phyloP scores from a whole-genome alignment of 1,140 invertebrate species.

The Aphelinus certus region DNA sequence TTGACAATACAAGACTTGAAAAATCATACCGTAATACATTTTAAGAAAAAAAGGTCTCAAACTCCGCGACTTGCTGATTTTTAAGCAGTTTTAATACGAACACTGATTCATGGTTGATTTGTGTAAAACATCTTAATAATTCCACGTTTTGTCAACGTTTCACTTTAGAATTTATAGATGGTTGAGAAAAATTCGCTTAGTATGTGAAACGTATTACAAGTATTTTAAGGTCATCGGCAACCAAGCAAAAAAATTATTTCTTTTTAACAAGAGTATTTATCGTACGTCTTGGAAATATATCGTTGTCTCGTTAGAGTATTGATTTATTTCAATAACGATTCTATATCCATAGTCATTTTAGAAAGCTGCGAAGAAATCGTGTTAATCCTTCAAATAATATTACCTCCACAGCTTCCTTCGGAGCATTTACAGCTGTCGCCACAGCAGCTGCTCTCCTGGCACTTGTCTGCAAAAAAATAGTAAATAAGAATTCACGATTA shows the following conservation, averaged over 20 bases:
- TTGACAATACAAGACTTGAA: not conserved
- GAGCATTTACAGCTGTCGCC: conserved; percentile 58
- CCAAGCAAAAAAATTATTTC: too few species aligned
- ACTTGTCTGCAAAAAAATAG: conserved; percentile 50
- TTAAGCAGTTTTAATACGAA: too few species aligned
- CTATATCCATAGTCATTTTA: conserved; percentile 3
- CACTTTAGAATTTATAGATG: too few species aligned
- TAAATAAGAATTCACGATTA: conserved; percentile 8
- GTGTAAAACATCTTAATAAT: too few species aligned
- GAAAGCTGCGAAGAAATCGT: too few species aligned
- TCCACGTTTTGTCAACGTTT: too few species aligned
- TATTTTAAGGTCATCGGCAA: not conserved
- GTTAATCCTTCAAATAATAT: not conserved
- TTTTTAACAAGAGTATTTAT: too few species aligned
- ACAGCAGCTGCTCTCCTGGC: conserved; percentile 54
- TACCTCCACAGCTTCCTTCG: conserved; percentile 53
- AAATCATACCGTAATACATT: not conserved
- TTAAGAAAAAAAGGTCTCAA: too few species aligned
- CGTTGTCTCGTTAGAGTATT: not conserved
- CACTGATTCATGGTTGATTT: too few species aligned
- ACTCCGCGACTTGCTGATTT: too few species aligned
- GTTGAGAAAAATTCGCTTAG: too few species aligned
- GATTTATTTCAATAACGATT: not conserved
- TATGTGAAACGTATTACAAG: not conserved
- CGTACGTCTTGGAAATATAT: not conserved